Evolutionary conservation across 1,140 invertebrate species (phyloP).

Genomic region (Chymomyza costata): DNA sequence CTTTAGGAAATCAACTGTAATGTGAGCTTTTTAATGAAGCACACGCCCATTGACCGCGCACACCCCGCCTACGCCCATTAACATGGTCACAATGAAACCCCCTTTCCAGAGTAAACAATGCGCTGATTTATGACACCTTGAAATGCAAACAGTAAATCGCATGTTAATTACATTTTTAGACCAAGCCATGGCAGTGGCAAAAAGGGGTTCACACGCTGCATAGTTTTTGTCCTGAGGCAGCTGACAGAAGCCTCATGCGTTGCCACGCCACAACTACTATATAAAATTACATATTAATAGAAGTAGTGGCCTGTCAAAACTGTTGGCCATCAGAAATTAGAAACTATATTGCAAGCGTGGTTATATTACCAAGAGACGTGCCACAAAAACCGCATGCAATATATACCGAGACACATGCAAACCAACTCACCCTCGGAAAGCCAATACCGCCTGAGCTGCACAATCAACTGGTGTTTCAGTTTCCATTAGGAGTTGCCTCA

Average conservation of each 20-base stretch:
- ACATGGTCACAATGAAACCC: neutral
- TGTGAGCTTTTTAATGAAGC: conserved; percentile 50
- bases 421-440: conserved; percentile 29
- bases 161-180: conserved; percentile 50
- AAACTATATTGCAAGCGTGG: conserved; percentile 10
- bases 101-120: conserved; percentile 40
- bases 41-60: conserved; percentile 4
- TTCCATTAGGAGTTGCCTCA: conserved; percentile 45
- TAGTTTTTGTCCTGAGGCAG: no score
- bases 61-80: neutral
- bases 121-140: conserved; percentile 56
- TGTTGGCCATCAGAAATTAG: conserved; percentile 42
- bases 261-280: conserved; percentile 16
- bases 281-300: conserved; percentile 27
- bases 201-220: conserved; percentile 1
- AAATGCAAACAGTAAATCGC: conserved; percentile 52
- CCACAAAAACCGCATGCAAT: conserved; percentile 60
- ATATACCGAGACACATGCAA: conserved; percentile 22
- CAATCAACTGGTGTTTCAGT: conserved; percentile 72
- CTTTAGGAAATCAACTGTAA: conserved; percentile 45
- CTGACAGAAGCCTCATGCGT: neutral
- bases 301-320: conserved; percentile 46
- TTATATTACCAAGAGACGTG: conserved; percentile 12
- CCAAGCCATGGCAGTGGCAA: neutral
- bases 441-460: conserved; percentile 30